A percentile compares a stretch with the other conserved stretches of the same genome.
Conservation (phyloP, 2,888 invertebrate species). For the Girardia tigrina region DNA sequence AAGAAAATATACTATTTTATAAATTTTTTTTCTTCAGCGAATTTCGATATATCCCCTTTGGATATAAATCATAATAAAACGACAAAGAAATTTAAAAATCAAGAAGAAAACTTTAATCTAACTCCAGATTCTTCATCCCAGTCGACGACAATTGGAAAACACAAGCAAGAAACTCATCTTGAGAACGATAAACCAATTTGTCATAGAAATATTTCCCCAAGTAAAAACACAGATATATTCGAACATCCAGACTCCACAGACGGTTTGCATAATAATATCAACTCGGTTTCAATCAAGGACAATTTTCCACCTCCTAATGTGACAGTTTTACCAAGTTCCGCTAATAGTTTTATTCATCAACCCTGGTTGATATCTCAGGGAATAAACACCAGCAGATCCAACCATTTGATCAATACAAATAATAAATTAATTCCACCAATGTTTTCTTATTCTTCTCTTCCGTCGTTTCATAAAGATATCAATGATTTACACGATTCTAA, state of each 20-base stretch:
- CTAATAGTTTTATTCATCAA: conserved; percentile 18
- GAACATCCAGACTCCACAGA: background rate
- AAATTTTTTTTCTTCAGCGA: background rate
- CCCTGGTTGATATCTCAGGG: conserved; percentile 25
- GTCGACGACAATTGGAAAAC: background rate
- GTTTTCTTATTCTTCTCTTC: background rate
- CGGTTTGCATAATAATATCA: background rate
- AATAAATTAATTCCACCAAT: conserved; percentile 3
- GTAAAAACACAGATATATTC: background rate
- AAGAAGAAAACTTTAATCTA: background rate
- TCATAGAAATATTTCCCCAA: background rate
- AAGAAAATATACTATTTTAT: conserved; percentile 23
- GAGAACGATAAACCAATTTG: background rate
- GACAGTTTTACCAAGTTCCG: conserved; percentile 8
- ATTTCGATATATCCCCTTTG: background rate
- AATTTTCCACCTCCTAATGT: background rate
- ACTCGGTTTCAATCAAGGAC: background rate
- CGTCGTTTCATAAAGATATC: background rate
- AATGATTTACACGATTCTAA: conserved; percentile 12
- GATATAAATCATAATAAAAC: conserved; percentile 1
- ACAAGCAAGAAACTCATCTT: background rate
- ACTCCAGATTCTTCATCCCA: conserved; percentile 2
- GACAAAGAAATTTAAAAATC: conserved; percentile 2
- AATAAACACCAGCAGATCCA: background rate
- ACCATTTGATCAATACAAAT: background rate